phyloP scores from a whole-genome alignment of 2,797 vertebrate genomes.

The Telmatherina bonti region DNA sequence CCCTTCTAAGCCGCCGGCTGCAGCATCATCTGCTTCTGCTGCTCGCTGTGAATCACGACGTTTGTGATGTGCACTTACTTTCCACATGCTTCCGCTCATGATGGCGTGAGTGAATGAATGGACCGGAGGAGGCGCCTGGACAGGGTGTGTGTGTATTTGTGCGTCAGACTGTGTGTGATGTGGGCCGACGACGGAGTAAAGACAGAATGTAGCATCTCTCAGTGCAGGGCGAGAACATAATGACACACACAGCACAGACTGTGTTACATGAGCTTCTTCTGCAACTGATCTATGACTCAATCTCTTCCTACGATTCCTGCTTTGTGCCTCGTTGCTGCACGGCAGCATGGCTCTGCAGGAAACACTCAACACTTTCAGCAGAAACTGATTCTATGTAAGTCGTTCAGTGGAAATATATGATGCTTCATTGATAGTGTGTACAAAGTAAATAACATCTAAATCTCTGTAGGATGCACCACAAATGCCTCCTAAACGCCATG shows the following conservation, averaged over 20 bases:
- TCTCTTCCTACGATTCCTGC: constrained; percentile 14
- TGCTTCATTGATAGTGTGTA: too few species aligned
- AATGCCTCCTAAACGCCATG: too few species aligned
- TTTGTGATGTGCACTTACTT: background rate
- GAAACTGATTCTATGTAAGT: background rate
- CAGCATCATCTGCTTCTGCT: background rate
- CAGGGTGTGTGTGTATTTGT: constrained; percentile 8
- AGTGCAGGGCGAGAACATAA: constrained; percentile 19
- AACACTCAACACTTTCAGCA: background rate
- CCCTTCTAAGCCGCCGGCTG: background rate
- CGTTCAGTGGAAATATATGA: background rate
- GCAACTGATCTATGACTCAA: constrained; percentile 48
- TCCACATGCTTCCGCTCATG: background rate
- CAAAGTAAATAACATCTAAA: too few species aligned
- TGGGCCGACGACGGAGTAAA: background rate
- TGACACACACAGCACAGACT: constrained; percentile 39
- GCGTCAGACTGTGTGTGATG: constrained; percentile 23
- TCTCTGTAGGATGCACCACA: too few species aligned
- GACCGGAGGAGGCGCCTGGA: constrained; percentile 2
- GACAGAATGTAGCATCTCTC: constrained; percentile 15
- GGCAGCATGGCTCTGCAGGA: background rate
- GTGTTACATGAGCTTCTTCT: constrained; percentile 46
- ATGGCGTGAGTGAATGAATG: constrained; percentile 5
- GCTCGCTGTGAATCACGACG: background rate
- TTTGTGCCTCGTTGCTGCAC: constrained; percentile 3